These are phyloP conservation scores for Anthopleura sola DNA, from an alignment of 64 coral and sea anemone genomes.

Conservation along the genomic window DNA sequence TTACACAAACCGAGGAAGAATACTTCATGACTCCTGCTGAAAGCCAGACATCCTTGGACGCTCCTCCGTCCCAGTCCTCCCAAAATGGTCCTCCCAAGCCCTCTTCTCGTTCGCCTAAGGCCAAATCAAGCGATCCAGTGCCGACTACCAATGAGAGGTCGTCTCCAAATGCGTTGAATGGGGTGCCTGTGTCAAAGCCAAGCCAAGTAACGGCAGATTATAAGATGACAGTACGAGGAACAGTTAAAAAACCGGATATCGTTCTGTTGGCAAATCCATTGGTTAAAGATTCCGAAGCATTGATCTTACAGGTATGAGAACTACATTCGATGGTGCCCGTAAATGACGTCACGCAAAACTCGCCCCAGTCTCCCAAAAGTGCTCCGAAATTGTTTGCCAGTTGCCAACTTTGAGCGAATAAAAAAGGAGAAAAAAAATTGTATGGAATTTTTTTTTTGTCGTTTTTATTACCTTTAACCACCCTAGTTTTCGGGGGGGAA, in stretches of 20 bases:
- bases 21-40: constrained; percentile 10
- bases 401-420: too few species aligned
- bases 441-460: too few species aligned
- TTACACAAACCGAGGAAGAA: neutral
- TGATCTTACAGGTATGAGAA: constrained; percentile 68
- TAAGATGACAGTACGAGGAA: constrained; percentile 63
- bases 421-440: too few species aligned
- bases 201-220: neutral
- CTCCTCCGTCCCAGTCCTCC: neutral
- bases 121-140: neutral
- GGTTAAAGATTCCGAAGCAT: constrained; percentile 61
- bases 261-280: constrained; percentile 77
- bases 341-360: too few species aligned
- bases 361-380: too few species aligned
- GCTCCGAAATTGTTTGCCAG: too few species aligned
- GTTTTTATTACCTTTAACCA: too few species aligned
- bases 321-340: too few species aligned
- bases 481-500: too few species aligned
- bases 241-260: constrained; percentile 82
- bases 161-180: neutral
- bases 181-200: neutral
- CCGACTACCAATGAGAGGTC: neutral
- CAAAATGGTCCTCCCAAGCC: neutral
- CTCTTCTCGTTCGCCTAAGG: neutral
- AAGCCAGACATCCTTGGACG: constrained; percentile 55